These are phyloP conservation scores for Diplogasteroides magnus DNA, from an alignment of 1,140 invertebrate species.

Conservation along the genomic window DNA sequence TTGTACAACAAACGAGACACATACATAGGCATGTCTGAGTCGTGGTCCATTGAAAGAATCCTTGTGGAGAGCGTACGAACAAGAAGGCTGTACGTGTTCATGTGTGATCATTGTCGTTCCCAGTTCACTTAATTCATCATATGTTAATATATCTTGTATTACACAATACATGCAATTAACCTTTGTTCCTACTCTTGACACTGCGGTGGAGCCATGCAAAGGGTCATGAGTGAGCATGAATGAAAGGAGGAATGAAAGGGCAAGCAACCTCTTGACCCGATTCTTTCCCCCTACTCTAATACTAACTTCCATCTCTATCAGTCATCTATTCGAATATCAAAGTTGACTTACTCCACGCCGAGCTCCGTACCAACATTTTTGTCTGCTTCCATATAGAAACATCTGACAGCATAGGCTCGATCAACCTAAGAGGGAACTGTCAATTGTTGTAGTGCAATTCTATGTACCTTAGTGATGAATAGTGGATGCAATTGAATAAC, in stretches of 20 bases:
- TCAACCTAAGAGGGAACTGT: conserved; percentile 27
- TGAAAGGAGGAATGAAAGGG: background rate
- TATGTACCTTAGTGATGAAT: conserved; percentile 17
- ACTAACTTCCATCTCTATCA: too few relatives aligned
- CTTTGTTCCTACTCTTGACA: background rate
- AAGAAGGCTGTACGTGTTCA: conserved; percentile 36
- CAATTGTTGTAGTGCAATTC: too few relatives aligned
- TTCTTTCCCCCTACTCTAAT: too few relatives aligned
- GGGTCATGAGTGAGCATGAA: too few relatives aligned
- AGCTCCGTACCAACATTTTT: conserved; percentile 44
- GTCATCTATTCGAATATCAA: too few relatives aligned
- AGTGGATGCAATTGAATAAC: conserved; percentile 53
- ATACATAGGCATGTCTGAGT: conserved; percentile 40
- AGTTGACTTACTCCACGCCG: conserved; percentile 36
- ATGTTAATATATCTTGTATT: background rate
- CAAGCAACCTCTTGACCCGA: background rate
- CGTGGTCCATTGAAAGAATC: conserved; percentile 45
- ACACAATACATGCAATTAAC: background rate
- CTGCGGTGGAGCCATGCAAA: too few relatives aligned
- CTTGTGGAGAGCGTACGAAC: conserved; percentile 48
- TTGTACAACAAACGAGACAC: conserved; percentile 2
- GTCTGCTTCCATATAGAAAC: conserved; percentile 48
- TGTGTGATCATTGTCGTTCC: conserved; percentile 26
- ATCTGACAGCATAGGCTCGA: conserved; percentile 52
- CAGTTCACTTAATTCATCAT: conserved; percentile 42